Base-by-base conservation (phyloP, 2,113 vertebrate species). In the Paradoxurus hermaphroditus region DNA sequence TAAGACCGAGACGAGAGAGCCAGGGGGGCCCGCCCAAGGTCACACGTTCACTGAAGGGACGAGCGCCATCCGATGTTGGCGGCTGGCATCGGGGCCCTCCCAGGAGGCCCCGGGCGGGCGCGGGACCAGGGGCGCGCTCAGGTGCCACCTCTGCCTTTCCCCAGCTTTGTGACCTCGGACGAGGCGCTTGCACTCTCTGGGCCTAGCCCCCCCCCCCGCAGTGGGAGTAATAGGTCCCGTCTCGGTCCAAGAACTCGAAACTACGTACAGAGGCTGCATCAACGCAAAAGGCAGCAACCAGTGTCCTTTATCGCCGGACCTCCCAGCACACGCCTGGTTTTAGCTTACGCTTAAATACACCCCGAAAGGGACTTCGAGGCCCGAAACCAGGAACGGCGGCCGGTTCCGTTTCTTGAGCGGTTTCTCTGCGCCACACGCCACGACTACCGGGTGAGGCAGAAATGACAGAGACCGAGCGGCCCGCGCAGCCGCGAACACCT, bases 21-120 rank as follows among this genome's bases (percentile, higher is more conserved):
- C 27, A 10, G 4, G 9, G 62, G 31, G n/a, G 46, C 29, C 29
- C 2, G 0, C 31, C 53, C 39, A 19, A 31, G 46, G 82, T 27
- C 44, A 12, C 36, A 68, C 2, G 5, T 23, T 39, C 85, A 41
- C 90, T n/a, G 18, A 18, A 29, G 4, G 3, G 49, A 11, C 31
- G 21, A 21, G 49, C n/a, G 5, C 13, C 5, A 53, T 29, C 34
- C 31, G 65, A n/a, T 10, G 31, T 0, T 1, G 39, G 18, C 3
- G 18, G 29, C 15, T 1, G 44, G 29, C 46, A 18, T 21, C 4
- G 0, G 19, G 4, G 10, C 1, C 78, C 51, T 78, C 25, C 31
- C 31, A 72, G 68, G 31, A 9, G 82, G 36, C 15, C 53, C 39
- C 18, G 31, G 3, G 62, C 44, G 19, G 41, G 86, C 39, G 21